Percentiles rank a stretch among this genome's conserved stretches.
phyloP scores from a whole-genome alignment of 2,113 vertebrate genomes.

The Thalassoma bifasciatum region DNA sequence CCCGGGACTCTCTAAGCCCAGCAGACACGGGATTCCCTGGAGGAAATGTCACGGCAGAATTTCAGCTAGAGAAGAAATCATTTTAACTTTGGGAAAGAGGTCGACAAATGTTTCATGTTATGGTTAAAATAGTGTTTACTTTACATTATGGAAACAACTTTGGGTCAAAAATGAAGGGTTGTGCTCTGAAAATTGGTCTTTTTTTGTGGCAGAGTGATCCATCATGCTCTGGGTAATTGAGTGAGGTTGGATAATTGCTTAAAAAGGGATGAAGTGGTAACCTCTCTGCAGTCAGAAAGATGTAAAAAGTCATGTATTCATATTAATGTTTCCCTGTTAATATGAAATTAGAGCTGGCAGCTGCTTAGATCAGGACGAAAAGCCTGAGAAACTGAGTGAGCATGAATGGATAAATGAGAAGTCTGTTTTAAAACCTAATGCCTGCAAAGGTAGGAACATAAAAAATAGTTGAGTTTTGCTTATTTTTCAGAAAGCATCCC shows the following conservation, averaged over 20 bases:
- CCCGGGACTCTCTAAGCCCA: conserved; percentile 40
- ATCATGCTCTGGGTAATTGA: neutral
- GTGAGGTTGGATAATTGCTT: neutral
- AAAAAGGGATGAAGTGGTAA: neutral
- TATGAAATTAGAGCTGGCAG: too few relatives aligned
- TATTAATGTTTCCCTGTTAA: too few relatives aligned
- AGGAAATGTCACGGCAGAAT: neutral
- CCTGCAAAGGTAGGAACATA: too few relatives aligned
- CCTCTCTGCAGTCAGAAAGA: too few relatives aligned
- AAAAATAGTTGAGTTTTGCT: too few relatives aligned
- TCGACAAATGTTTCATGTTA: neutral
- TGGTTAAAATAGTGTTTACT: neutral
- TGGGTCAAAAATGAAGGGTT: neutral
- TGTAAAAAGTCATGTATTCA: too few relatives aligned
- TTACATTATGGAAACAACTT: neutral
- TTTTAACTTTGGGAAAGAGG: neutral
- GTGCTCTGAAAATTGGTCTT: neutral
- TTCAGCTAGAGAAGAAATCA: neutral
- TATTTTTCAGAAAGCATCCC: too few relatives aligned
- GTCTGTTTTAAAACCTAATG: too few relatives aligned
- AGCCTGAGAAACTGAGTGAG: too few relatives aligned
- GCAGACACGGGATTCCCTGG: conserved; percentile 18
- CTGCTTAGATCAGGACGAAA: too few relatives aligned
- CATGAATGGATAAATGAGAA: too few relatives aligned
- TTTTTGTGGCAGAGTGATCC: neutral